Conservation (phyloP, 92 coral and sea anemone species). For the Metridium senile region DNA sequence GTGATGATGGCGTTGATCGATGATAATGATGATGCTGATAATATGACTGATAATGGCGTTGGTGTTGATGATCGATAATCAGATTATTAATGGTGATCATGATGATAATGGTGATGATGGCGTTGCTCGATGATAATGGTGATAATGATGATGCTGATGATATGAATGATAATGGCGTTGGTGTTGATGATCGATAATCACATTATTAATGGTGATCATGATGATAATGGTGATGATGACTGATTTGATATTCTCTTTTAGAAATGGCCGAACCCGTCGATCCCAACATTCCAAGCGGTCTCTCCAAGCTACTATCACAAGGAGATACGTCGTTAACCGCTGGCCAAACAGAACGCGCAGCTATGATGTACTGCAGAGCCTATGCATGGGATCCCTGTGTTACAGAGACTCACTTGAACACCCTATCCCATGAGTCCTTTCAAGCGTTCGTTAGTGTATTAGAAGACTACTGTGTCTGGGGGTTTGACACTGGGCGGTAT, state of each 20-base stretch:
- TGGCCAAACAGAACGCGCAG: constrained; percentile 74
- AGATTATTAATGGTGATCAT: neutral
- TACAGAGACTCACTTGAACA: constrained; percentile 63
- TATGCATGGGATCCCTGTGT: constrained; percentile 79
- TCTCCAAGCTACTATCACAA: constrained; percentile 30
- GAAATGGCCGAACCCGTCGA: constrained; percentile 6
- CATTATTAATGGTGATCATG: neutral
- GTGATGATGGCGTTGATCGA: neutral
- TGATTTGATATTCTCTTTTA: neutral
- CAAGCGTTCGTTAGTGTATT: constrained; percentile 59
- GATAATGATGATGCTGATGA: neutral
- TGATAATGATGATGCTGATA: neutral
- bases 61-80: too few species aligned
- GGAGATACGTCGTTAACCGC: constrained; percentile 70
- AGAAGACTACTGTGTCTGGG: constrained; percentile 84
- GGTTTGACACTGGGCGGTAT: constrained; percentile 41
- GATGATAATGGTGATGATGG: neutral
- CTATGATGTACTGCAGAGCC: constrained; percentile 67
- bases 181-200: neutral
- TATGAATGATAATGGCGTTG: neutral
- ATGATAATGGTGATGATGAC: neutral
- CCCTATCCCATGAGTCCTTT: constrained; percentile 49
- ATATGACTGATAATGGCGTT: neutral
- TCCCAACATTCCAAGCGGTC: constrained; percentile 16
- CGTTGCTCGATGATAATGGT: neutral